Evolutionary conservation across 2,888 invertebrate species (phyloP).

Genomic region (Plutella xylostella): DNA sequence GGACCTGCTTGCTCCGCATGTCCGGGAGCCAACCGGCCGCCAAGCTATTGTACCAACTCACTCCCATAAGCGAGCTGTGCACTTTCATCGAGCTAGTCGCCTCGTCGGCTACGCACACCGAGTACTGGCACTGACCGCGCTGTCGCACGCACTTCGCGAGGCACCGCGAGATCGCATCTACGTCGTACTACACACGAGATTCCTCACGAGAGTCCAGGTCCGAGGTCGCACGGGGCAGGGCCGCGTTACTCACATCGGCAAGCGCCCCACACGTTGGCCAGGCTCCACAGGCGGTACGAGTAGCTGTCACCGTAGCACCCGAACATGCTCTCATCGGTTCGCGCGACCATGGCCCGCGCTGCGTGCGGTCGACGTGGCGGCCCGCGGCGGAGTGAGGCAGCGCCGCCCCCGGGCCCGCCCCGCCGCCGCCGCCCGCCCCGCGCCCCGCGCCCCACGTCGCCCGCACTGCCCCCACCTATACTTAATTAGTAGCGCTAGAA

Average conservation of each 20-base stretch:
- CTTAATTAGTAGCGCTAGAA: conserved; percentile 53
- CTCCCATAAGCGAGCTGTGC: conserved; percentile 65
- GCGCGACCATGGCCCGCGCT: conserved; percentile 84
- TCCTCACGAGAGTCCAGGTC: conserved; percentile 30
- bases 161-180: conserved; percentile 40
- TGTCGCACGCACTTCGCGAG: conserved; percentile 35
- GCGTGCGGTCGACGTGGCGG: conserved; percentile 53
- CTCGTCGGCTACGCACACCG: conserved; percentile 37
- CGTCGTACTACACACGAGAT: conserved; percentile 38
- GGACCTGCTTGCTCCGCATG: conserved; percentile 69
- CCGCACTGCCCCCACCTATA: conserved; percentile 34
- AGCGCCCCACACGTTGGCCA: conserved; percentile 82
- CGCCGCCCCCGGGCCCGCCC: conserved; percentile 23
- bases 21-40: conserved; percentile 64
- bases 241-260: conserved; percentile 76
- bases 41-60: conserved; percentile 61
- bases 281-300: conserved; percentile 81
- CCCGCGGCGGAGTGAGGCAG: conserved; percentile 64
- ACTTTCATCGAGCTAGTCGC: conserved; percentile 50
- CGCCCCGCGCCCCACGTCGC: conserved; percentile 29
- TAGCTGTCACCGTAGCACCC: conserved; percentile 80
- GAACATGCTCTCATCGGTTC: conserved; percentile 82
- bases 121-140: conserved; percentile 25
- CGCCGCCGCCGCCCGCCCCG: conserved; percentile 40
- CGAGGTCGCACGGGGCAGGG: not conserved